Base-by-base conservation (phyloP, 35 echinoderm and acorn worm species). In the Strongylocentrotus purpuratus region DNA sequence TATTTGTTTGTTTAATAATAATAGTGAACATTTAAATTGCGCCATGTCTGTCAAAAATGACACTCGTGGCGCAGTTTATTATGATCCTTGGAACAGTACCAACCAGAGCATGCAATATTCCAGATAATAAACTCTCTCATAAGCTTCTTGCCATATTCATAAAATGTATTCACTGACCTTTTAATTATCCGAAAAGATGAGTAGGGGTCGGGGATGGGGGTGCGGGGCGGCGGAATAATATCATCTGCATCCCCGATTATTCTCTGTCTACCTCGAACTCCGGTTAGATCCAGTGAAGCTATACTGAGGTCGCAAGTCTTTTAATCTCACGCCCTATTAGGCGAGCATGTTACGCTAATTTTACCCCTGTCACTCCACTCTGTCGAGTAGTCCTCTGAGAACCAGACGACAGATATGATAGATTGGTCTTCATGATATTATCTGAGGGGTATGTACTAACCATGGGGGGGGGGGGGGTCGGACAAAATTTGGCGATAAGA, bases 301-400 rank as follows among this genome's bases (percentile, higher is more conserved):
- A 41, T 78, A n/a, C n/a, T n/a, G n/a, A 7, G 65, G 65, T 78
- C 65, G 65, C 65, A 78, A 78, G 65, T 78, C 65, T 28, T 78
- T 78, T 78, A 78, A 78, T 78, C 65, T 78, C 65, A 78, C 22
- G 65, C 65, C 65, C 65, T 78, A 78, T 78, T 78, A 78, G 65
- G 65, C n/a, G 65, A 78, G 2, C 65, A 78, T 78, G 65, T 78
- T 78, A 78, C 65, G 65, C 65, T 18, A 78, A 78, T 78, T 78
- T 78, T 28, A 18, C 65, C n/a, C 65, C 65, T 78, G 65, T 28
- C 65, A 78, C 28, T 78, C 22, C 65, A 18, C n/a, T 78, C 20
- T 78, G 4, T 22, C 65, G 65, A 28, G 25, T 4, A 78, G 65
- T 78, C 28, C 20, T 22, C 4, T 78, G 65, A 78, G 7, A 7